A percentile compares a stretch with the other conserved stretches of the same genome.
Evolutionary conservation across 2,888 invertebrate species (phyloP).

Genomic region (Napeogenes sylphis): DNA sequence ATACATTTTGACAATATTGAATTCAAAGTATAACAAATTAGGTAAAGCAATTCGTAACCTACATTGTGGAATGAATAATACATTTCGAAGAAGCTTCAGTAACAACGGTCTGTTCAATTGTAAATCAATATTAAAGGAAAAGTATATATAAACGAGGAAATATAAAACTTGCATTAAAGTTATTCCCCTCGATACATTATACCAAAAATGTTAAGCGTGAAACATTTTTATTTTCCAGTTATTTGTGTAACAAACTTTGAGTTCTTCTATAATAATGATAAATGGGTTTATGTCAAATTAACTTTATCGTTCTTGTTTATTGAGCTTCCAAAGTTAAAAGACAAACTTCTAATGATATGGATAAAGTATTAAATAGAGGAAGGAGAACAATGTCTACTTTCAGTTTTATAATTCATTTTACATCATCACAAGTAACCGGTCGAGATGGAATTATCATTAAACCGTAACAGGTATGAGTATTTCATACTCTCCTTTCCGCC

Average conservation of each 20-base stretch:
- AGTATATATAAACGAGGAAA: constrained; percentile 13
- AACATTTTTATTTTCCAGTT: background rate
- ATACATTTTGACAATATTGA: no score
- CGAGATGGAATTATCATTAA: no score
- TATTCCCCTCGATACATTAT: constrained; percentile 3
- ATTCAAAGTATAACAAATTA: background rate
- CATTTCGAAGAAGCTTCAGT: constrained; percentile 14
- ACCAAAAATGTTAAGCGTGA: background rate
- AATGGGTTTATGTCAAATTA: background rate
- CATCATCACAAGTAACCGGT: no score
- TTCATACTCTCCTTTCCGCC: no score
- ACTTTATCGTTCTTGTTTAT: background rate
- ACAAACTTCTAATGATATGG: background rate
- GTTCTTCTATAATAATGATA: no score
- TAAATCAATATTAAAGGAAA: constrained; percentile 15
- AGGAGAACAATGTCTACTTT: background rate
- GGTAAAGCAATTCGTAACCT: constrained; percentile 9
- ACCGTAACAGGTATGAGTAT: no score
- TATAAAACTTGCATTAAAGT: constrained; percentile 12
- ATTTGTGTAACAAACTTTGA: no score
- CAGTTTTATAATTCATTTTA: no score
- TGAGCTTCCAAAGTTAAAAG: background rate
- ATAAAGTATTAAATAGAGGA: background rate
- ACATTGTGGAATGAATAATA: constrained; percentile 19
- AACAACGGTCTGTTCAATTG: constrained; percentile 4